phyloP scores from a whole-genome alignment of 2,888 invertebrate genomes.

The Chaetogeoica ovagalla region DNA sequence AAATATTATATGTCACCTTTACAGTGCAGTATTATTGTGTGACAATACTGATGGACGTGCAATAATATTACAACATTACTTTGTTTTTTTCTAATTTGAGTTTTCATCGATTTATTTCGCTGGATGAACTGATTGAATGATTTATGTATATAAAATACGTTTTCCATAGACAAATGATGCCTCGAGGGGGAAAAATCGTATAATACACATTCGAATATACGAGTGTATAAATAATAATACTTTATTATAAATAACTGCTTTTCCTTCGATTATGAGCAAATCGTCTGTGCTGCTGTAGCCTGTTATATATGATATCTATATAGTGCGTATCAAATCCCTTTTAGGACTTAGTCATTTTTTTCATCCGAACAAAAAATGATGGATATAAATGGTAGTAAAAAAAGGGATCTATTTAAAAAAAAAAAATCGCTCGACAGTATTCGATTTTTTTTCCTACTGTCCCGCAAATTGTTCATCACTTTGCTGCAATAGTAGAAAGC shows the following conservation, averaged over 20 bases:
- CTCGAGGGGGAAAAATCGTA: neutral
- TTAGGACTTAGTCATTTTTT: constrained; percentile 21
- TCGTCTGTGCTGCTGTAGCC: neutral
- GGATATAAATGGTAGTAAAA: neutral
- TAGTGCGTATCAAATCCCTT: too few species aligned
- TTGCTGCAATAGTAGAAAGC: too few species aligned
- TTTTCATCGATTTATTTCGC: too few species aligned
- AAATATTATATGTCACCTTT: too few species aligned
- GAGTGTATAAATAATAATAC: neutral
- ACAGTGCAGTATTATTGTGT: too few species aligned
- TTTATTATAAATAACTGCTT: neutral
- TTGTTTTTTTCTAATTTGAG: too few species aligned
- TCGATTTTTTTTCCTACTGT: neutral
- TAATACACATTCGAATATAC: too few species aligned
- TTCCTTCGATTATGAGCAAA: neutral
- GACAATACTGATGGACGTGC: too few species aligned
- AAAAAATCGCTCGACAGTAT: constrained; percentile 11
- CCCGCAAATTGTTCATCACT: constrained; percentile 2
- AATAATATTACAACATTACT: too few species aligned
- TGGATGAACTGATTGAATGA: too few species aligned
- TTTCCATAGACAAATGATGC: neutral
- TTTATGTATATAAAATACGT: too few species aligned
- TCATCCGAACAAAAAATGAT: constrained; percentile 15
- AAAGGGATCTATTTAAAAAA: neutral
- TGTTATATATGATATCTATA: neutral